Base-by-base conservation (phyloP, 2,888 invertebrate genomes). In the Parnassius apollo region DNA sequence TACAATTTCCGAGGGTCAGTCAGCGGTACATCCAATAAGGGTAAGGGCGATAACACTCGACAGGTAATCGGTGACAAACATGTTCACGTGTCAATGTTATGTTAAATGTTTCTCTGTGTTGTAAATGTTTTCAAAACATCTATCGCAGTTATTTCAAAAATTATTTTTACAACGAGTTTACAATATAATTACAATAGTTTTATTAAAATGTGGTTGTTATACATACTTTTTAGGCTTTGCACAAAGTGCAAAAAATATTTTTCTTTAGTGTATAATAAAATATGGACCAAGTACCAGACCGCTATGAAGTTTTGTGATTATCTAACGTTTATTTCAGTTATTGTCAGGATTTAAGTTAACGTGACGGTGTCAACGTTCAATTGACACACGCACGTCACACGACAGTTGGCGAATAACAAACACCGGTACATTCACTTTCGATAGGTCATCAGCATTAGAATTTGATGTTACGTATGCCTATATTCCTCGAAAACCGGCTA, bases 351-450 rank as follows among this genome's bases (percentile, higher is more conserved):
- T 13, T 50, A 57, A 10, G 50, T 18, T 12, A 49, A n/a, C 10
- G 49, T 12, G 54, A n/a, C 49, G 18, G 57, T 50, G 57, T 42
- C 18, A 49, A 51, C 68, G 75, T 73, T 79, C 73, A 82, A 81
- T 79, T 80, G 81, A 78, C 80, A 80, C 66, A 70, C 69, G 71
- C 80, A 80, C 84, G 86, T 85, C 85, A 84, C 75, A 70, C 75
- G 74, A 78, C 74, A 72, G 77, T 77, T 71, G 74, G 80, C 79
- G 87, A 87, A 88, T 89, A 85, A 83, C 82, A 89, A 90, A 84
- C 83, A 84, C 78, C 82, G 82, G 83, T 83, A 85, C 87, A 78
- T 87, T 91, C 90, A 87, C 91, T 91, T 91, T 91, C 91, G 78
- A 83, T 78, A 78, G 80, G 75, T 78, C 77, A 78, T 79, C 73